These are phyloP conservation scores for Pammene fasciana DNA, from an alignment of 2,888 invertebrate genomes.

Conservation along the genomic window DNA sequence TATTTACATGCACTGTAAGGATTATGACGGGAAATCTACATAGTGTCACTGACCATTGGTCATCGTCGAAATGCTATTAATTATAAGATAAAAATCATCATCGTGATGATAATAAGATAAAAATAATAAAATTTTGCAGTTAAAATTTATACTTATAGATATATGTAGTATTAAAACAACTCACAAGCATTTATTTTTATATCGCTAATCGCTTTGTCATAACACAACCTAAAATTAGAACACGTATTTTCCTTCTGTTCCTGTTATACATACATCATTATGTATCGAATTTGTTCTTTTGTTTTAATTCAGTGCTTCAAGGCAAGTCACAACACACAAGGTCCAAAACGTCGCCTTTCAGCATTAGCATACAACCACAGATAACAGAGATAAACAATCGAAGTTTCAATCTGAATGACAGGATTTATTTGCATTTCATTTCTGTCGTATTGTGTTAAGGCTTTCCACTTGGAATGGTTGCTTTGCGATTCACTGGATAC, in stretches of 20 bases:
- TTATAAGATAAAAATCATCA: too few relatives aligned
- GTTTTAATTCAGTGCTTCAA: conserved; percentile 24
- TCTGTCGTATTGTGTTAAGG: conserved; percentile 6
- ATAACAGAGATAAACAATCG: conserved; percentile 35
- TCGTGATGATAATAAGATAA: too few relatives aligned
- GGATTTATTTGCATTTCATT: conserved; percentile 40
- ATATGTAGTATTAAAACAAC: too few relatives aligned
- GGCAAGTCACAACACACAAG: conserved; percentile 21
- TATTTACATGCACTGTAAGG: too few relatives aligned
- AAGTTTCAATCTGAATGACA: conserved; percentile 32
- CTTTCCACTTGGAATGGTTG: neutral
- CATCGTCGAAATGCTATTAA: too few relatives aligned
- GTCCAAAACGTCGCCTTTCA: conserved; percentile 1
- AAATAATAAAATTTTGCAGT: too few relatives aligned
- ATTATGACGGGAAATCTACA: too few relatives aligned
- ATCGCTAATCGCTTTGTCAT: too few relatives aligned
- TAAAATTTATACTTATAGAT: too few relatives aligned
- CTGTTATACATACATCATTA: neutral
- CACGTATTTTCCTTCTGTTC: neutral
- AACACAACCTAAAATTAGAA: too few relatives aligned
- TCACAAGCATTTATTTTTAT: too few relatives aligned
- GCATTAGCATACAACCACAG: conserved; percentile 30
- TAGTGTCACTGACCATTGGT: too few relatives aligned
- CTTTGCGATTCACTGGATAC: neutral
- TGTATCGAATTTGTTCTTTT: neutral